Evolutionary conservation across 2,797 vertebrate genomes (phyloP), one percentile per base, ranked within the genome.

Genomic region (Lepus oiostolus): DNA sequence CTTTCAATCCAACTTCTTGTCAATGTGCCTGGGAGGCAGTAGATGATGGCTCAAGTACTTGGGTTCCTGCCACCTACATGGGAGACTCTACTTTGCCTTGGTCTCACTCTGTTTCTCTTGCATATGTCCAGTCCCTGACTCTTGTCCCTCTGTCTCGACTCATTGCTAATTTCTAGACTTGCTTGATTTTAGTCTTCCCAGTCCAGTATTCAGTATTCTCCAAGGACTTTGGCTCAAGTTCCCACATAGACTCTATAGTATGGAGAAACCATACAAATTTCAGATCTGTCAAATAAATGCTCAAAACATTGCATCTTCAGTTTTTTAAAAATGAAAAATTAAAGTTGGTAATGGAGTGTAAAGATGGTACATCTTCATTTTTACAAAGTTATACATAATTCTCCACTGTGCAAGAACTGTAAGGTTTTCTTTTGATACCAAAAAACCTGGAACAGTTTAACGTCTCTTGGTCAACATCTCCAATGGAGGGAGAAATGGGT

Each of bases 381-480:
- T 96, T 77, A 77, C 8, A 90, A 81, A 85, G 81, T 82, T 77
- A 81, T 28, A 62, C 2, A 47, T 60, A 88, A 67, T 86, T 88
- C n/a, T 88, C 63, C 32, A 90, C 30, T 77, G 10, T 94, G 74
- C 14, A 88, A 62, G 22, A 85, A 67, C 14, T 3, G 10, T 91
- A 81, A 79, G 62, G 24, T 83, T 94, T 89, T 89, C 65, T 89
- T 91, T 91, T 16, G 26, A 2, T 79, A 90, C 30, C 26, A 71
- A 92, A 83, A 70, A 75, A 90, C 3, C 4, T 62, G 38, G 38
- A 88, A 80, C 21, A 93, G 84, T 82, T 95, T 2, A 68, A 47
- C 93, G 95, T 93, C 72, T 84, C 38, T 91, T 83, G 38, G 30
- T 86, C 83, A 94, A 0, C 54, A 81, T 63, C 12, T 75, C 13